Conservation (phyloP, 2,113 vertebrate genomes). For the Camelus bactrianus region DNA sequence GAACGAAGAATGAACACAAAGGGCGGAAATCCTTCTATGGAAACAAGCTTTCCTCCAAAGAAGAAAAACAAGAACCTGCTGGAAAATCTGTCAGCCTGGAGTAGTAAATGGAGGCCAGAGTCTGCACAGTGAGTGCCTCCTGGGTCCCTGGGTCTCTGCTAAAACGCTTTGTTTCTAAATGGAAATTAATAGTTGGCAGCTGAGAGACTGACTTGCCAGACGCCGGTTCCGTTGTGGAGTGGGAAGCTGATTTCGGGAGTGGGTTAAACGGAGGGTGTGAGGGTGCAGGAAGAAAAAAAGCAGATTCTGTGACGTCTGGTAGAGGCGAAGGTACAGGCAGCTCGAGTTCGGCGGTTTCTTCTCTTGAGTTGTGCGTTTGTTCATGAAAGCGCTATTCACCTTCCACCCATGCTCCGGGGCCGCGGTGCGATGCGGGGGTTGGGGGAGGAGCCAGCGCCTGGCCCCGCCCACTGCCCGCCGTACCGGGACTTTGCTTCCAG, state of each 20-base stretch:
- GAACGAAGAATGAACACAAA: slow-evolving; percentile 70
- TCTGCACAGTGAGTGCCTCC: background rate
- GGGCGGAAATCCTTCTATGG: slow-evolving; percentile 74
- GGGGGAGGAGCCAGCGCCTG: background rate
- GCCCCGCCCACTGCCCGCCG: too few relatives aligned
- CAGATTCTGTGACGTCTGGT: background rate
- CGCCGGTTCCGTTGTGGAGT: background rate
- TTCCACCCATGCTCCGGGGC: background rate
- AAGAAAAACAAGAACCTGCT: slow-evolving; percentile 48
- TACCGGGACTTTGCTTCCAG: background rate
- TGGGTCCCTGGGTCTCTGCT: background rate
- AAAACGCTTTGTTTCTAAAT: background rate
- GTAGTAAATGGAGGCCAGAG: background rate
- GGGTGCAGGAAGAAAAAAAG: background rate
- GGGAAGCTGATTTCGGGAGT: background rate
- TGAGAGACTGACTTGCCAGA: background rate
- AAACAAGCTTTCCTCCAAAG: slow-evolving; percentile 60
- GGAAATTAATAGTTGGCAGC: slow-evolving; percentile 6
- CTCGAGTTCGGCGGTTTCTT: too few relatives aligned
- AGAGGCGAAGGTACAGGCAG: background rate
- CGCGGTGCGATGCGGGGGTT: background rate
- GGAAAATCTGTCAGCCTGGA: background rate
- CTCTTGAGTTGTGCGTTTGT: background rate
- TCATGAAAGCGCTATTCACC: background rate
- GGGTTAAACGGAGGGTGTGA: background rate